A percentile compares a stretch with the other conserved stretches of the same genome.
Evolutionary conservation across 2,888 invertebrate species (phyloP).

Genomic region (Oligia strigilis): DNA sequence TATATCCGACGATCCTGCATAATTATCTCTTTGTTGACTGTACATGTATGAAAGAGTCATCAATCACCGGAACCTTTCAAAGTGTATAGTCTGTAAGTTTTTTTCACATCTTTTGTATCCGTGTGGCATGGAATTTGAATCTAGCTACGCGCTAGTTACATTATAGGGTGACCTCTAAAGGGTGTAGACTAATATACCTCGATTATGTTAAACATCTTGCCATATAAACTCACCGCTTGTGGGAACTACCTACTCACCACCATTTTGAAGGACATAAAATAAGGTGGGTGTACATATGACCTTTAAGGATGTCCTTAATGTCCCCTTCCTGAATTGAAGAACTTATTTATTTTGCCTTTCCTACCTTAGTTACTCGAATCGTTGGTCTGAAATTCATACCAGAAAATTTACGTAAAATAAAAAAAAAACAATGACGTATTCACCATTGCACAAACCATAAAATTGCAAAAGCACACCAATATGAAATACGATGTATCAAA

Average conservation of each 20-base stretch:
- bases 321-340: constrained; percentile 17
- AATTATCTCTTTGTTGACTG: too few relatives aligned
- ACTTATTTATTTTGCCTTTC: neutral
- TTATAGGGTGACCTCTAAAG: neutral
- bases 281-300: neutral
- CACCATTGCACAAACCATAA: constrained; percentile 8
- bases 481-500: constrained; percentile 9
- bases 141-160: too few relatives aligned
- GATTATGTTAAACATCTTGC: constrained; percentile 22
- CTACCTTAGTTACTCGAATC: neutral
- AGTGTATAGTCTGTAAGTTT: too few relatives aligned
- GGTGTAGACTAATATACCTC: neutral
- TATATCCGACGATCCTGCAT: too few relatives aligned
- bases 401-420: constrained; percentile 4
- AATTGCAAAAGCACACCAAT: constrained; percentile 3
- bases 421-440: neutral
- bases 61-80: neutral
- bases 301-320: neutral
- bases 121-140: neutral
- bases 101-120: neutral
- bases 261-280: constrained; percentile 19
- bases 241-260: neutral
- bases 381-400: neutral
- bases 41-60: neutral
- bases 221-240: constrained; percentile 3